Evolutionary conservation across 2,113 vertebrate genomes (phyloP), one percentile per base, ranked within the genome.

Genomic region (Sebastes fasciatus): DNA sequence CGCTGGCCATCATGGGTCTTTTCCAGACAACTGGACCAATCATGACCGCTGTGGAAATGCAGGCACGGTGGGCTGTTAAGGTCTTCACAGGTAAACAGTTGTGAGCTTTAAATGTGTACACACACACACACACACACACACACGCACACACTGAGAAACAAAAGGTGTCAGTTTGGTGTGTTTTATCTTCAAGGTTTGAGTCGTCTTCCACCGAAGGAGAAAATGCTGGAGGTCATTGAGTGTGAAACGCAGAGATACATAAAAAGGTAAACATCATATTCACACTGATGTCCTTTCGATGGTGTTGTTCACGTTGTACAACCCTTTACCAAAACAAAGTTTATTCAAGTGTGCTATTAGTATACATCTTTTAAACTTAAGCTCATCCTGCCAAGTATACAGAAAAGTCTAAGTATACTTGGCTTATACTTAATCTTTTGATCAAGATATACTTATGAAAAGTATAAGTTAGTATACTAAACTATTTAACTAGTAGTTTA

Each of bases 1-100:
- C 98, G 0, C 87, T 99, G 89, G 97, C 96, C 16, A 69, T 99
- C 71, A 93, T 98, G 0, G 97, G 97, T 57, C 72, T 97, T 57
- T 17, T 98, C 60, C 95, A 96, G 63, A 83, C 95, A 1, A 74
- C 92, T 21, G 98, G 97, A 10, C 94, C 97, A 23, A 93, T 97
- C 58, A 96, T 97, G 95, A 96, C 97, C 5, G 40, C 95, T 69
- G 89, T 96, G 0, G 98, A 99, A 92, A 91, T 99, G 84, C 98
- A 99, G 89, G 95, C 94, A n/a, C 95, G 97, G 57, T 99, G 97
- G 97, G 97, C 93, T 63, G 92, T 94, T 0, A 94, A 78, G 0
- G 90, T 97, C n/a, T 97, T 99, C 83, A 92, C 95, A 88, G 97
- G 98, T 98, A 95, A 91, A 79, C 14, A 43, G 4, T 45, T 34